These are phyloP conservation scores for Podilymbus podiceps DNA, from an alignment of 2,113 vertebrate genomes.

Conservation along the genomic window DNA sequence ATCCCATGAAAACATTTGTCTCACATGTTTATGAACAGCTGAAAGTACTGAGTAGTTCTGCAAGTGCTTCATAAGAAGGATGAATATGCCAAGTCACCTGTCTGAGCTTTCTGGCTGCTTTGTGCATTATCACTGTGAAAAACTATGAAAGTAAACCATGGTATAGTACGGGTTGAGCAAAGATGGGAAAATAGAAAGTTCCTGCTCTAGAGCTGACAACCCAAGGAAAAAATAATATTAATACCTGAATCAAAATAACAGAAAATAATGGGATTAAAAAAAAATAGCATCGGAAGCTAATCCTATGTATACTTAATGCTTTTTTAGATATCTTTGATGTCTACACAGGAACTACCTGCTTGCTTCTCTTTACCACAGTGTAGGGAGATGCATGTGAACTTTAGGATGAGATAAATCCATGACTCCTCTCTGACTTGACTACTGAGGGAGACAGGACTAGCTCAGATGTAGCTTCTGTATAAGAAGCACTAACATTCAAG, in stretches of 20 bases:
- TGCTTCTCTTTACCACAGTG: not conserved
- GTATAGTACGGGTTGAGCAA: not conserved
- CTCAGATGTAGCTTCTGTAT: not conserved
- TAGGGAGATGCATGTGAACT: not conserved
- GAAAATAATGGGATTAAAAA: not conserved
- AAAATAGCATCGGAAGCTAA: not conserved
- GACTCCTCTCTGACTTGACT: not conserved
- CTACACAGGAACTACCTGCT: not conserved
- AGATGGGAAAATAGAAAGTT: not conserved
- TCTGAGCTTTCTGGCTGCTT: not conserved
- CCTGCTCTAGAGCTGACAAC: not conserved
- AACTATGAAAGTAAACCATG: not conserved
- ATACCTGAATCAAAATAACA: not conserved
- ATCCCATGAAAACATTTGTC: not conserved
- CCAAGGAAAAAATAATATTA: not conserved
- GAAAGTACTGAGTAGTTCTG: constrained; percentile 1
- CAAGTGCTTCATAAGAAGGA: not conserved
- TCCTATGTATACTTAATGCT: not conserved
- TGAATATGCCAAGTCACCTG: not conserved
- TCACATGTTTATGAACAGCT: not conserved
- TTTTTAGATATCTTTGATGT: not conserved
- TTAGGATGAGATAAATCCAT: not conserved
- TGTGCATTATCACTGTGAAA: not conserved
- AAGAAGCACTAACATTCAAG: not conserved
- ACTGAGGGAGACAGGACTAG: not conserved